Base-by-base conservation (phyloP, 1,140 invertebrate genomes). In the Drosophila lini region DNA sequence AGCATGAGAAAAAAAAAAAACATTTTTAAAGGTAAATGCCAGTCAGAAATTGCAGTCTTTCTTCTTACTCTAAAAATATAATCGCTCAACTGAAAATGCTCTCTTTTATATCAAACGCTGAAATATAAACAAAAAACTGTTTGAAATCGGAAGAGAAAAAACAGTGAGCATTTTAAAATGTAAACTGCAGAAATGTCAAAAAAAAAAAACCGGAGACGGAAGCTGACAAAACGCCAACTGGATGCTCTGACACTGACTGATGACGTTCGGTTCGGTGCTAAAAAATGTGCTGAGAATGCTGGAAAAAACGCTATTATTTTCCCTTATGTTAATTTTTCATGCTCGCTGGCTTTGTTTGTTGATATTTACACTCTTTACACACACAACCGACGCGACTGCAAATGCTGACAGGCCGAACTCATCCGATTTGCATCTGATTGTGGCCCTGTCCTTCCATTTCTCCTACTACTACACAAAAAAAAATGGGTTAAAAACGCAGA, bases 321-420 rank as follows among this genome's bases (percentile, higher is more conserved):
- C 11, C 63, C 58, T 84, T 83, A 83, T 88, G 82, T 88, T 86
- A 86, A 86, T 86, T 86, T 88, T 83, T 86, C 83, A 83, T 88
- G 67, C 88, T 69, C 71, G 65, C 57, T 74, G 42, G 53, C 68
- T 58, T 53, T 48, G 58, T 80, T 65, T 68, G 60, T 50, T 57
- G 69, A 68, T 86, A 86, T 86, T 88, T 86, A 69, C 71, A 76
- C 57, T 80, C 64, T 84, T 85, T 85, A 77, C 52, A 55, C 52
- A 31, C 15, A 28, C 15, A 32, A 32, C 31, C 31, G 8, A 32
- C 0, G 31, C 13, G 16, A 25, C 63, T 70, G 34, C 42, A 25
- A 77, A 47, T 77, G 74, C 62, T 78, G 75, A 78, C 75, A 78
- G 75, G 38, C 57, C 15, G 28, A 77, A 77, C 40, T 77, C 74